phyloP scores from a whole-genome alignment of 2,797 vertebrate species.

The Lophius americanus region DNA sequence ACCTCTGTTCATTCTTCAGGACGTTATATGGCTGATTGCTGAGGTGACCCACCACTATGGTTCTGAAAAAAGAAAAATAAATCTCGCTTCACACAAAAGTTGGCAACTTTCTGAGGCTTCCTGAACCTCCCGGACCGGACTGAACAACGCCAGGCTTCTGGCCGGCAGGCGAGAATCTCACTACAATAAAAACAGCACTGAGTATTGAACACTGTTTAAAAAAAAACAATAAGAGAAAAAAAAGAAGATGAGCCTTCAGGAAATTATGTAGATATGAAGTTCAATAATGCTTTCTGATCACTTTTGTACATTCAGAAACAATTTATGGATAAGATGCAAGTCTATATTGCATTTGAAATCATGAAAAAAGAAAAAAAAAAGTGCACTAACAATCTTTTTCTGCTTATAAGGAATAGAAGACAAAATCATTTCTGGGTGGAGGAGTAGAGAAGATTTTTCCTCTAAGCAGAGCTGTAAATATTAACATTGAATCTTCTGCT shows the following conservation, averaged over 20 bases:
- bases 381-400: constrained; percentile 83
- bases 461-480: constrained; percentile 61
- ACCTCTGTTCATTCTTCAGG: constrained; percentile 79
- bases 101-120: constrained; percentile 42
- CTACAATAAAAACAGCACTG: constrained; percentile 91
- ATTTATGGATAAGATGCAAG: constrained; percentile 76
- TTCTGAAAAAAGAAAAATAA: constrained; percentile 48
- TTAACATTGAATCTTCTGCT: constrained; percentile 42
- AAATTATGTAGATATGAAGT: constrained; percentile 76
- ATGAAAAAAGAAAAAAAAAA: constrained; percentile 74
- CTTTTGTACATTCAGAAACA: constrained; percentile 84
- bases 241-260: constrained; percentile 70
- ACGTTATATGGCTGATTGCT: constrained; percentile 97
- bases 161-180: constrained; percentile 78
- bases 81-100: constrained; percentile 33
- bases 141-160: constrained; percentile 75
- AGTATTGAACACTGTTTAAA: constrained; percentile 90
- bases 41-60: constrained; percentile 71
- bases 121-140: constrained; percentile 54
- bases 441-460: constrained; percentile 22
- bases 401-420: constrained; percentile 40
- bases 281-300: constrained; percentile 81
- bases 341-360: constrained; percentile 82
- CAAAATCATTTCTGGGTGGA: constrained; percentile 24
- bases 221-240: constrained; percentile 44